Conservation (phyloP, 2,113 vertebrate genomes). For the Eulemur rufifrons region DNA sequence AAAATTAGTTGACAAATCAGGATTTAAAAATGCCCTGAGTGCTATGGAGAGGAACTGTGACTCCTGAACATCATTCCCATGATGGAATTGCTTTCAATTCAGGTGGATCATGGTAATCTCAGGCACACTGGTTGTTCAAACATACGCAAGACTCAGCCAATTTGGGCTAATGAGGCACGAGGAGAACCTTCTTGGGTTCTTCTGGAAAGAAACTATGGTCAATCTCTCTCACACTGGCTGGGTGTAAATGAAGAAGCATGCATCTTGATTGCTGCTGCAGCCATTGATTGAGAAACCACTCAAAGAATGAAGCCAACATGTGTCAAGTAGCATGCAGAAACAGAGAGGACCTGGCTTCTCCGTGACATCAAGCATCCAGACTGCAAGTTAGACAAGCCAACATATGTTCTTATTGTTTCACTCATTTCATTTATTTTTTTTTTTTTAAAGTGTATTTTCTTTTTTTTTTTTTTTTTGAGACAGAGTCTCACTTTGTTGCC, state of each 20-base stretch:
- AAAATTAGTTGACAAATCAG: neutral
- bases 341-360: neutral
- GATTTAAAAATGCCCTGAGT: neutral
- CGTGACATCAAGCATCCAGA: too few relatives aligned
- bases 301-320: neutral
- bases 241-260: neutral
- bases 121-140: neutral
- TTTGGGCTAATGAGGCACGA: neutral
- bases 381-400: neutral
- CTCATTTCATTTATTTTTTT: neutral
- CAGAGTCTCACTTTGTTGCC: too few relatives aligned
- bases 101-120: neutral
- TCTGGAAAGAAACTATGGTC: neutral
- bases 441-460: too few relatives aligned
- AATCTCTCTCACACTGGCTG: neutral
- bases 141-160: neutral
- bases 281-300: neutral
- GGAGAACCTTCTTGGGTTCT: neutral
- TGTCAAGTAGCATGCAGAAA: neutral
- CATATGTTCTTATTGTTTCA: neutral
- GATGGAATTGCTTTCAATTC: neutral
- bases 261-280: neutral
- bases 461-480: too few relatives aligned
- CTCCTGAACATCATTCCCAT: neutral
- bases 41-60: neutral